A percentile compares a stretch with the other conserved stretches of the same genome.
Evolutionary conservation across 2,888 invertebrate species (phyloP).

Genomic region (Caradrina clavipalpis): DNA sequence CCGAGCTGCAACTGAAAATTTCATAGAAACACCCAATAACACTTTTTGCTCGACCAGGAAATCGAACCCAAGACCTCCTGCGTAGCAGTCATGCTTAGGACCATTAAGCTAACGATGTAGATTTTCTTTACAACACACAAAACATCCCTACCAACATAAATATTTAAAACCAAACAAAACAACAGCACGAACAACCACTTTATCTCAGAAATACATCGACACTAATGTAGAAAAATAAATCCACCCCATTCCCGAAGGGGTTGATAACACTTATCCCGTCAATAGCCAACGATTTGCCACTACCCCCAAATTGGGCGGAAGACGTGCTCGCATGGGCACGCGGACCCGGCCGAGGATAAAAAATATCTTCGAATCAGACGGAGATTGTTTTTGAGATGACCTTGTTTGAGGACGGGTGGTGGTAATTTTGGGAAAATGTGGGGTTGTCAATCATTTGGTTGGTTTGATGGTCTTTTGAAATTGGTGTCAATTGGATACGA

Average conservation of each 20-base stretch:
- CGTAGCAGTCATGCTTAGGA: too few relatives aligned
- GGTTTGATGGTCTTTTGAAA: too few relatives aligned
- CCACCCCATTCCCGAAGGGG: slow-evolving; percentile 63
- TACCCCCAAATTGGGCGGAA: slow-evolving; percentile 62
- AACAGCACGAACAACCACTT: slow-evolving; percentile 46
- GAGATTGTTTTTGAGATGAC: slow-evolving; percentile 55
- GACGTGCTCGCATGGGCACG: slow-evolving; percentile 46
- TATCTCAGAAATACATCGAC: slow-evolving; percentile 57
- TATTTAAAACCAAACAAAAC: slow-evolving; percentile 14
- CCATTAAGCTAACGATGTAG: too few relatives aligned
- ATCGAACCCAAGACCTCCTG: too few relatives aligned
- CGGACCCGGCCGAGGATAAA: slow-evolving; percentile 45
- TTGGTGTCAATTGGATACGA: too few relatives aligned
- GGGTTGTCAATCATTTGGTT: slow-evolving; percentile 9
- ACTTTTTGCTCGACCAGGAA: too few relatives aligned
- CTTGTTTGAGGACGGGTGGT: slow-evolving; percentile 18
- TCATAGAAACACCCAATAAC: too few relatives aligned
- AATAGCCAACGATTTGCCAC: slow-evolving; percentile 66
- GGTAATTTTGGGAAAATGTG: slow-evolving; percentile 14
- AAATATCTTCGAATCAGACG: slow-evolving; percentile 58
- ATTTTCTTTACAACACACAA: neutral
- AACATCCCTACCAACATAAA: neutral
- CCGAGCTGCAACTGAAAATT: too few relatives aligned
- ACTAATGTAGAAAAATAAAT: slow-evolving; percentile 64
- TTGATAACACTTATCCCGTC: slow-evolving; percentile 65